Evolutionary conservation across 2,888 invertebrate species (phyloP), one percentile per base, ranked within the genome.

Genomic region (Metellina segmentata): DNA sequence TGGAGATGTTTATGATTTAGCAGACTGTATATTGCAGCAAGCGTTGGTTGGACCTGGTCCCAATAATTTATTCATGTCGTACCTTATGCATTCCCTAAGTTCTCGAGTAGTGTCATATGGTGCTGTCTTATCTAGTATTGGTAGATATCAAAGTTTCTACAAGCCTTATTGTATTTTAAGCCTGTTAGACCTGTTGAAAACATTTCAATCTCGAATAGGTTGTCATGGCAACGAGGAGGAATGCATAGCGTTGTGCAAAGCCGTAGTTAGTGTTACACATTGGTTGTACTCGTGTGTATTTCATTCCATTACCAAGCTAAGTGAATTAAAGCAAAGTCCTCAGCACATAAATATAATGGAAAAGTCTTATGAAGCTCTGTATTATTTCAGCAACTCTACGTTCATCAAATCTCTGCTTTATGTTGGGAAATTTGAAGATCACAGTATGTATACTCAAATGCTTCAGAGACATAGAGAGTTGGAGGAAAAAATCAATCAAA

Each of bases 41-140:
- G 98, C 98, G 0, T 96, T 98, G 94, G 97, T 98, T 71, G 99
- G 99, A 52, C 97, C 98, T 52, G 98, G 98, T 51, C 98, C 98
- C 0, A 99, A 99, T 95, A 96, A 97, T 94, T 95, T 99, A 93
- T 97, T 98, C 71, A 96, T 99, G 93, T 98, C 98, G 16, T 99
- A 99, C 95, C 96, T 99, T 92, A 97, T 97, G 95, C 98, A 99
- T 95, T 98, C 98, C 0, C 95, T 98, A 86, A 97, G 98, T 93
- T 97, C 98, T 7, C 98, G 98, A 95, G 96, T 98, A 93, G 98
- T 99, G 0, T 98, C 98, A 0, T 98, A 98, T 94, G 97, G 98
- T 7, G 98, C 98, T 6, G 98, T 98, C 0, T 95, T 98, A 52
- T 97, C 97, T 94, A 96, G 98, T 94, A 97, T 99, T 92, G 98